phyloP scores from a whole-genome alignment of 1,140 invertebrate genomes.

The Centruroides vittatus region DNA sequence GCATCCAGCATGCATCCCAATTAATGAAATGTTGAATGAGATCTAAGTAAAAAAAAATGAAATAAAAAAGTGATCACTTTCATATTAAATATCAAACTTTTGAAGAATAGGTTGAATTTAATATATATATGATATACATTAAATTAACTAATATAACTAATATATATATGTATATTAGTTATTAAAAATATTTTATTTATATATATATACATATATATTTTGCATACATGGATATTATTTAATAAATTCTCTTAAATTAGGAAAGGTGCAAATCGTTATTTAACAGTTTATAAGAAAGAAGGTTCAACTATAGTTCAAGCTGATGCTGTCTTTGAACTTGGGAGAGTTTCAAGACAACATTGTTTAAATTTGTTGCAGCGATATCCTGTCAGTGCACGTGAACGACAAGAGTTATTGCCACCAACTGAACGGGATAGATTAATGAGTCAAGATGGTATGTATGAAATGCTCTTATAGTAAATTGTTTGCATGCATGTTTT shows the following conservation, averaged over 20 bases:
- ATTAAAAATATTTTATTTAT: not conserved
- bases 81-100: too few relatives aligned
- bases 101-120: not conserved
- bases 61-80: too few relatives aligned
- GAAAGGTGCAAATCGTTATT: constrained; percentile 48
- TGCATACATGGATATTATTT: too few relatives aligned
- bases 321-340: constrained; percentile 50
- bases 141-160: too few relatives aligned
- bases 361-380: constrained; percentile 43
- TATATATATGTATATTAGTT: too few relatives aligned
- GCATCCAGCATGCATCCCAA: too few relatives aligned
- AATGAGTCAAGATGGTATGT: constrained; percentile 25
- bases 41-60: too few relatives aligned
- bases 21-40: too few relatives aligned
- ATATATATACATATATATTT: too few relatives aligned
- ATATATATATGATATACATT: constrained; percentile 1
- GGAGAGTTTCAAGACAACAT: constrained; percentile 44
- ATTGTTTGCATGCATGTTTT: too few relatives aligned
- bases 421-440: constrained; percentile 36
- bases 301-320: constrained; percentile 50
- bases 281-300: constrained; percentile 59
- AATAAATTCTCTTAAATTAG: constrained; percentile 27
- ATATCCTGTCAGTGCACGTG: constrained; percentile 54
- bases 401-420: constrained; percentile 46
- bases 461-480: too few relatives aligned